Evolutionary conservation across 1,140 invertebrate genomes (phyloP), one percentile per base, ranked within the genome.

Genomic region (Archivesica marissinica): DNA sequence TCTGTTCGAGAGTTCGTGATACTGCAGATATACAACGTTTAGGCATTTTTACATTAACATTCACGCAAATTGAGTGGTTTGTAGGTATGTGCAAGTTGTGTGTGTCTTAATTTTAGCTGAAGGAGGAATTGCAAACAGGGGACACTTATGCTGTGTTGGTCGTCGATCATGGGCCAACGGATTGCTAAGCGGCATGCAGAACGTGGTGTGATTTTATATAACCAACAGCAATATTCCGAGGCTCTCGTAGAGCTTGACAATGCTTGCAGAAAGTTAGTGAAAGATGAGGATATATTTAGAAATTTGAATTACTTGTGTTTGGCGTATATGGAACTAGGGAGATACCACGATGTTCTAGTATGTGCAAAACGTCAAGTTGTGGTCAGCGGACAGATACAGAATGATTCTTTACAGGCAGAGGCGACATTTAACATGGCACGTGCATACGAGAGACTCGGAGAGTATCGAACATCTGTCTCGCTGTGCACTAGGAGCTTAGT

Each of bases 381-480:
- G 1, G 66, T 75, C 38, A 83, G 80, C 23, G 66, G 72, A 50
- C 80, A 75, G 2, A 44, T 83, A 41, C 50, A 83, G 25, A 44
- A 47, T 23, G 47, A 47, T 11, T 25, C 25, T 23, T 30, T 83
- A 2, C 68, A 74, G 39, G 44, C 56, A 28, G 80, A 83, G 39
- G 68, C 80, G 17, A 83, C 66, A 13, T 83, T 83, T 33, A 83
- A 83, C 38, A 83, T 75, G 68, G 80, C 80, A 38, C 44, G 80
- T 4, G 80, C 80, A 15, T 83, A 83, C 30, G 80, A 83, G 50
- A 30, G 68, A 2, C 41, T 83, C 9, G 80, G 80, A 17, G 80
- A 83, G 54, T 83, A 74, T 54, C 64, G 52, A 39, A 83, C 80
- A 6, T 83, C 80, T 2, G 56, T 83, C 20, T 52, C 80, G 0